Evolutionary conservation across 2,113 vertebrate genomes (phyloP).

Genomic region (Cacatua alba): DNA sequence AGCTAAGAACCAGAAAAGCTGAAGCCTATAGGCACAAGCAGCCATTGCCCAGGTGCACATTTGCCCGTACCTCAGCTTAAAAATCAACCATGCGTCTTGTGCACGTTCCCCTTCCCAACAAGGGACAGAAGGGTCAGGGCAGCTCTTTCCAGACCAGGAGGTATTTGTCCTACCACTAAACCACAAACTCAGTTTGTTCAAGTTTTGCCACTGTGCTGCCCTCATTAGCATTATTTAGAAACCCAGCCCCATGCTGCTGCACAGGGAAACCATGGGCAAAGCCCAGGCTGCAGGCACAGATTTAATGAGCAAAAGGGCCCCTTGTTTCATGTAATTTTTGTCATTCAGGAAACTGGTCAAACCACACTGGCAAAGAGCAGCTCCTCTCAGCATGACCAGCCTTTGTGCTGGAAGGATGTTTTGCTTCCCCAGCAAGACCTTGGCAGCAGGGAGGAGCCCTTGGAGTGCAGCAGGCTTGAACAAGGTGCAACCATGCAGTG

Average conservation of each 20-base stretch:
- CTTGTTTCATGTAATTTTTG: not conserved
- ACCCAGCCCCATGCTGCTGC: not conserved
- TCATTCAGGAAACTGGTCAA: not conserved
- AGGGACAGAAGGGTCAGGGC: not conserved
- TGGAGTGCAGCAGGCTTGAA: not conserved
- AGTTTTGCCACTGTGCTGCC: not conserved
- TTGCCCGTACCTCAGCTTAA: not conserved
- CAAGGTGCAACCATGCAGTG: fast-evolving
- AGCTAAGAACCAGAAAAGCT: not conserved
- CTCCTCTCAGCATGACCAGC: not conserved
- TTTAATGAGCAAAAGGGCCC: not conserved
- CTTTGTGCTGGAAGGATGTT: not conserved
- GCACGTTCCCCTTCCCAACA: not conserved
- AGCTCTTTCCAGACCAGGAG: not conserved
- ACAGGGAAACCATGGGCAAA: not conserved
- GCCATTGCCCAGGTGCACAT: not conserved
- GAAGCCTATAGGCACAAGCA: not conserved
- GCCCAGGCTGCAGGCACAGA: not conserved
- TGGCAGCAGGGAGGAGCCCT: not conserved
- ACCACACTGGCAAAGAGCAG: not conserved
- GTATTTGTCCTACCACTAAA: not conserved
- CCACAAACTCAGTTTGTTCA: not conserved
- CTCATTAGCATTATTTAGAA: not conserved
- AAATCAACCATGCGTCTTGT: not conserved
- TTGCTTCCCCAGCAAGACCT: not conserved